Evolutionary conservation across 2,113 vertebrate species (phyloP).

Genomic region (Brachionichthys hirsutus): DNA sequence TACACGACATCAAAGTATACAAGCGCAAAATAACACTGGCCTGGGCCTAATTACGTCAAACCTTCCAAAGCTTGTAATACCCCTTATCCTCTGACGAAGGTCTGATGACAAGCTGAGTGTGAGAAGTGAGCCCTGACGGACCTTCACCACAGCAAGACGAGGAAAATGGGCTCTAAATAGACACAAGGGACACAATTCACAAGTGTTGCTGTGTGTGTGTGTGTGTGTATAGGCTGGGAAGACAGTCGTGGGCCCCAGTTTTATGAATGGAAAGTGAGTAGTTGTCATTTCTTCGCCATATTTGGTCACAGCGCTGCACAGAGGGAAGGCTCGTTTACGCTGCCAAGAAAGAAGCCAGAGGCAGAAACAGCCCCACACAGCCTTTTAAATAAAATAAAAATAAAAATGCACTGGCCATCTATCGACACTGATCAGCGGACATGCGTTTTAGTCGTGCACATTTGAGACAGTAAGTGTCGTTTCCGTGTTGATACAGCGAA

Average conservation of each 20-base stretch:
- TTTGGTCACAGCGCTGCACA: slow-evolving; percentile 70
- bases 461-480: slow-evolving; percentile 22
- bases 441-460: slow-evolving; percentile 32
- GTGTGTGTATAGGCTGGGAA: slow-evolving; percentile 17
- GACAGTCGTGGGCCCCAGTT: slow-evolving; percentile 52
- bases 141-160: slow-evolving; percentile 58
- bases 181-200: slow-evolving; percentile 16
- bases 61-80: slow-evolving; percentile 81
- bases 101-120: slow-evolving; percentile 71
- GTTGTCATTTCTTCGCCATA: slow-evolving; percentile 77
- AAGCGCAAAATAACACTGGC: slow-evolving; percentile 59
- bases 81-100: slow-evolving; percentile 81
- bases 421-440: slow-evolving; percentile 31
- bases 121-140: slow-evolving; percentile 51
- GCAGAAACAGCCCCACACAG: slow-evolving; percentile 35
- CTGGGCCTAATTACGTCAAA: slow-evolving; percentile 75
- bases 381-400: slow-evolving; percentile 7
- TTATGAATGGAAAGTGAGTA: slow-evolving; percentile 75
- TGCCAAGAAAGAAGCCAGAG: slow-evolving; percentile 51
- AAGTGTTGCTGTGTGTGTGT: slow-evolving; percentile 6
- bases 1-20: slow-evolving; percentile 59
- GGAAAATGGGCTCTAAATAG: slow-evolving; percentile 33
- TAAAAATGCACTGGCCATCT: slow-evolving; percentile 34
- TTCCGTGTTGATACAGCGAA: slow-evolving; percentile 12
- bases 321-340: slow-evolving; percentile 66